A percentile compares a stretch with the other conserved stretches of the same genome.
These are phyloP conservation scores for Desmodus rotundus DNA, from an alignment of 2,113 vertebrate genomes.

Conservation along the genomic window DNA sequence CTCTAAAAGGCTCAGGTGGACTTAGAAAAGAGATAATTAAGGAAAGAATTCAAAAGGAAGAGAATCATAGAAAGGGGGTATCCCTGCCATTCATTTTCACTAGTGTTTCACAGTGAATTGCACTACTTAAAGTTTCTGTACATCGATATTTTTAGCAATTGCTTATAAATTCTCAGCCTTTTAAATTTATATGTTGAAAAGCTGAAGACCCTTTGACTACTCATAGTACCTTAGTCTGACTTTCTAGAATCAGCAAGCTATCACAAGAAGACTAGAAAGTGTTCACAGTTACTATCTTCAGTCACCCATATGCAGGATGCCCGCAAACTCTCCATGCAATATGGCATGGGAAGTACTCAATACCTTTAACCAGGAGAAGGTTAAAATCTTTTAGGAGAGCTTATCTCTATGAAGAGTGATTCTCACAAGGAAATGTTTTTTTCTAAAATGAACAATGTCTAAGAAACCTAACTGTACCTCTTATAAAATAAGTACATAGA, in stretches of 20 bases:
- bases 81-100: neutral
- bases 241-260: neutral
- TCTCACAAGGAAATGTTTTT: neutral
- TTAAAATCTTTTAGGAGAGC: conserved; percentile 12
- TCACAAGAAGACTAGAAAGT: neutral
- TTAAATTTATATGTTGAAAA: neutral
- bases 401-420: neutral
- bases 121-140: neutral
- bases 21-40: neutral
- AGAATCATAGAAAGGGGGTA: neutral
- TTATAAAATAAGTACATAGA: neutral
- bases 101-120: neutral
- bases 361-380: neutral
- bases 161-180: neutral
- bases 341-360: neutral
- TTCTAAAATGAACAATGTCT: neutral
- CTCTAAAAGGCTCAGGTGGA: neutral
- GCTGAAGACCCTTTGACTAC: neutral
- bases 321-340: neutral
- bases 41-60: neutral
- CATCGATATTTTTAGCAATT: neutral
- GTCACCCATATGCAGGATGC: neutral
- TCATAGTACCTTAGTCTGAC: neutral
- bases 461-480: neutral
- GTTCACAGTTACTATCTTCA: neutral